These are phyloP conservation scores for Octopus sinensis DNA, from an alignment of 1,140 invertebrate species.

Conservation along the genomic window DNA sequence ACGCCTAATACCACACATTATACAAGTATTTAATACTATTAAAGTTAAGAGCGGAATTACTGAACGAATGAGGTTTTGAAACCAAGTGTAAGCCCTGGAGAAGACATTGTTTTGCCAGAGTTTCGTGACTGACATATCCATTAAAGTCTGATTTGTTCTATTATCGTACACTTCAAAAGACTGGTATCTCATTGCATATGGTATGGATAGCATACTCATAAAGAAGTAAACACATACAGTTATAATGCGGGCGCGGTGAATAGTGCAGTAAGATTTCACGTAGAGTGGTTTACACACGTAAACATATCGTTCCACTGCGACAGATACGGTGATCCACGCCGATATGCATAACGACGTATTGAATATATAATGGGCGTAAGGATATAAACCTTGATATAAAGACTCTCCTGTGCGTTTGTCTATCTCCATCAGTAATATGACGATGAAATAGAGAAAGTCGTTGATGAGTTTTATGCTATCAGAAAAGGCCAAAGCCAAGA, in stretches of 20 bases:
- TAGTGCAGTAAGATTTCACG: slow-evolving; percentile 81
- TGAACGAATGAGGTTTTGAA: slow-evolving; percentile 66
- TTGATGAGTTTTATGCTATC: slow-evolving; percentile 72
- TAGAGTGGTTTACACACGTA: slow-evolving; percentile 88
- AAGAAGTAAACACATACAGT: slow-evolving; percentile 41
- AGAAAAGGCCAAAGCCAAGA: slow-evolving; percentile 72
- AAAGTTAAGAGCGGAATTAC: slow-evolving; percentile 60
- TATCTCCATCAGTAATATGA: slow-evolving; percentile 59
- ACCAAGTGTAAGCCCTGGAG: slow-evolving; percentile 65
- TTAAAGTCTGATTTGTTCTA: slow-evolving; percentile 23
- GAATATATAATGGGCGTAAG: slow-evolving; percentile 55
- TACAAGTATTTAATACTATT: slow-evolving; percentile 64
- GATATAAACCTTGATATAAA: slow-evolving; percentile 44
- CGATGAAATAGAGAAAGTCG: slow-evolving; percentile 67
- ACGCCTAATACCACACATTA: slow-evolving; percentile 66
- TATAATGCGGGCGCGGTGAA: slow-evolving; percentile 37
- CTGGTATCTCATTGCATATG: slow-evolving; percentile 48
- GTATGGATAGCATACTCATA: slow-evolving; percentile 47
- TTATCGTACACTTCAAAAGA: slow-evolving; percentile 33
- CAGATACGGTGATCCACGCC: slow-evolving; percentile 89
- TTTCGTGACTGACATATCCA: slow-evolving; percentile 38
- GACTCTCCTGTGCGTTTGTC: slow-evolving; percentile 41
- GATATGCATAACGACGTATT: slow-evolving; percentile 57
- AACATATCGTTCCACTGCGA: slow-evolving; percentile 90
- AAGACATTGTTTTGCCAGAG: slow-evolving; percentile 62